Conservation (phyloP, 2,113 vertebrate species). For the Arothron firmamentum region DNA sequence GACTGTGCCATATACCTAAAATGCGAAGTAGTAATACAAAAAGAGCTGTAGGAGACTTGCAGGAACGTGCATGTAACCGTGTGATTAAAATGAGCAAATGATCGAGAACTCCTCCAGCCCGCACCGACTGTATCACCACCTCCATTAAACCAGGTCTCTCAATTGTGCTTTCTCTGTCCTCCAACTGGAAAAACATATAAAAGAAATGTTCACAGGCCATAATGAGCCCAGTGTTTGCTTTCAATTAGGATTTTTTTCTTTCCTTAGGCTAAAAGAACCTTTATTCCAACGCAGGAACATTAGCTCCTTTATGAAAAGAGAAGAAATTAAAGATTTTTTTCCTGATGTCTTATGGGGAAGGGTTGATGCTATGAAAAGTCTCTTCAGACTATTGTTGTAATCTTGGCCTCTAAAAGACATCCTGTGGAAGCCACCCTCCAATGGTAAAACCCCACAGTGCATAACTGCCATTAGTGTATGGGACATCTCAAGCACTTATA, state of each 20-base stretch:
- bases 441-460: constrained; percentile 22
- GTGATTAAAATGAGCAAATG: constrained; percentile 53
- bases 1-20: not conserved
- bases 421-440: not conserved
- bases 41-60: constrained; percentile 24
- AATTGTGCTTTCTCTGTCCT: constrained; percentile 26
- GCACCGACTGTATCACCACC: constrained; percentile 2
- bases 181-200: constrained; percentile 38
- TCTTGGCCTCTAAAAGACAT: not conserved
- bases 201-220: constrained; percentile 30
- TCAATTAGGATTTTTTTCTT: constrained; percentile 51
- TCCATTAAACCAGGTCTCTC: constrained; percentile 28
- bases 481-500: constrained; percentile 63
- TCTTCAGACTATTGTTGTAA: constrained; percentile 7
- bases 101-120: constrained; percentile 25
- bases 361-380: constrained; percentile 3
- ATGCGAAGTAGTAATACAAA: constrained; percentile 9
- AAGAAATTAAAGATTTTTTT: not conserved
- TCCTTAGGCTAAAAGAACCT: constrained; percentile 44
- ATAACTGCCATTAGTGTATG: constrained; percentile 47
- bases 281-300: constrained; percentile 45
- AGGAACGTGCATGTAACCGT: constrained; percentile 48
- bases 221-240: constrained; percentile 52
- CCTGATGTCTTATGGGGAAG: not conserved
- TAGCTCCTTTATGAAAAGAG: constrained; percentile 29